Evolutionary conservation across 2,888 invertebrate genomes (phyloP).

Genomic region (Eilema depressum): DNA sequence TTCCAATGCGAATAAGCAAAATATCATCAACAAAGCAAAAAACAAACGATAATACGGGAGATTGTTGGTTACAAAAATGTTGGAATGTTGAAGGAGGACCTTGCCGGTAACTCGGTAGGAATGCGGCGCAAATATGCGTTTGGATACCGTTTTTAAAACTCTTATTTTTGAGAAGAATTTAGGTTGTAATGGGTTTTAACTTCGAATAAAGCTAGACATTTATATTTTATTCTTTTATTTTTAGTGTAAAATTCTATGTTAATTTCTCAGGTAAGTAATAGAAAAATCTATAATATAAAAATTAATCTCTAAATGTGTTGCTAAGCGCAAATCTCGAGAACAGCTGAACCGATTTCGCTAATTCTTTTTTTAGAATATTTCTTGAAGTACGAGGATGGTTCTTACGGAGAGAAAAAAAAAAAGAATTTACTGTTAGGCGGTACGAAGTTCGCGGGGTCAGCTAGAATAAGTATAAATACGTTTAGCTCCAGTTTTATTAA

Average conservation of each 20-base stretch:
- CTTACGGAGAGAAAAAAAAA: too few species aligned
- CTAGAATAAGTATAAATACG: too few species aligned
- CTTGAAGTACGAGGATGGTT: too few species aligned
- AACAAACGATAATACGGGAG: slow-evolving; percentile 64
- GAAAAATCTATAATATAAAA: too few species aligned
- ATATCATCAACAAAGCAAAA: slow-evolving; percentile 74
- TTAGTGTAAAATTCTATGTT: background rate
- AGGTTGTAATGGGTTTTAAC: background rate
- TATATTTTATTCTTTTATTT: background rate
- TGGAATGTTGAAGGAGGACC: slow-evolving; percentile 54
- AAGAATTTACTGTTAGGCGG: too few species aligned
- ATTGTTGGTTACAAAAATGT: slow-evolving; percentile 71
- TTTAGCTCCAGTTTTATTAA: too few species aligned
- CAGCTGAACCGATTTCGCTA: too few species aligned
- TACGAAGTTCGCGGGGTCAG: too few species aligned
- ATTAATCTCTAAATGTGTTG: too few species aligned
- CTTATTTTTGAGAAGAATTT: slow-evolving; percentile 28
- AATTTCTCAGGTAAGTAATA: background rate
- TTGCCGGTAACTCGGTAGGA: slow-evolving; percentile 56
- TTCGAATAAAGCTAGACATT: background rate
- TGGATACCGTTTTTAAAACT: slow-evolving; percentile 58
- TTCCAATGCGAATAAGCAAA: slow-evolving; percentile 69
- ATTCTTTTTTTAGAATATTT: too few species aligned
- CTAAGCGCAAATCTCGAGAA: too few species aligned
- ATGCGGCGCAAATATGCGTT: slow-evolving; percentile 65